Base-by-base conservation (phyloP, 1,140 invertebrate genomes). In the Eupristina koningsbergeri region DNA sequence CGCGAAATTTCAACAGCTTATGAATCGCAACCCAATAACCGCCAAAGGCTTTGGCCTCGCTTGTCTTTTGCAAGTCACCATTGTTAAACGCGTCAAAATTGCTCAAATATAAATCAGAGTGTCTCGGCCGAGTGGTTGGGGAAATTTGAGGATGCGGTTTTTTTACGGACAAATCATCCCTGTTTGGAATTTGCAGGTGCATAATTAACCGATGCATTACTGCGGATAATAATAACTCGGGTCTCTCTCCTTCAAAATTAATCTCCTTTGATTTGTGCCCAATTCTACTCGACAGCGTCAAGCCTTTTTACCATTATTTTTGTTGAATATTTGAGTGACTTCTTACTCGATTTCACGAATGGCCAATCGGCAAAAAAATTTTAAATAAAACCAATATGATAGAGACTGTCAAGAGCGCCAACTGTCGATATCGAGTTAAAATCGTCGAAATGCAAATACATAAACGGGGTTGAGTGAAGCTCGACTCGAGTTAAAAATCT, bases 371-470 rank as follows among this genome's bases (percentile, higher is more conserved):
- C 17, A 9, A 67, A 39, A 22, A 34, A 15, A 67, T 5, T 34
- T 39, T 36, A 13, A 45, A 64, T 11, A 64, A n/a, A 53, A 13
- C 6, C 45, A 26, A n/a, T 1, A 36, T 13, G 47, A 50, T 34
- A 71, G 47, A 41, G 39, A 11, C 7, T 26, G 34, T 36, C n/a
- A 34, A 1, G 79, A 71, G 39, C 80, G 50, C 50, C 22, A 81
- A 73, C 67, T 58, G 69, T 47, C 39, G 63, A 39, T 26, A 39
- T 77, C 75, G 22, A 61, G 50, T 77, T n/a, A 3, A 36, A 58
- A 53, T 41, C 36, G 75, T 80, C 64, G 39, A 80, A 50, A 80
- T 53, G 78, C 64, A 80, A 71, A 80, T 76, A 47, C 31, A 11
- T 3, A 36, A 29, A 36, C 45, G 50, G 0, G 36, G 31, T 31